Evolutionary conservation across 2,888 invertebrate species (phyloP).

Genomic region (Athalia rosae): DNA sequence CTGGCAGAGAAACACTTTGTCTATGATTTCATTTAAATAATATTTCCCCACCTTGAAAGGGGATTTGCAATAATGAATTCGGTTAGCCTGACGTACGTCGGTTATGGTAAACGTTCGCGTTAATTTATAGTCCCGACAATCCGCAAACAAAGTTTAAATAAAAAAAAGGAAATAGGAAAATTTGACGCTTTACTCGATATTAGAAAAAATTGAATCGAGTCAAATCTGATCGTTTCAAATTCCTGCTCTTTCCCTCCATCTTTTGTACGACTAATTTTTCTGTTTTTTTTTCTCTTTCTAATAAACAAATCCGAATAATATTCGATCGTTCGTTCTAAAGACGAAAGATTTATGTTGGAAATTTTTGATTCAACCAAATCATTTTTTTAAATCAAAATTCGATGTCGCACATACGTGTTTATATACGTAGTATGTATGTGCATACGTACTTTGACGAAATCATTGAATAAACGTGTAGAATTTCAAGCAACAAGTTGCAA

Average conservation of each 20-base stretch:
- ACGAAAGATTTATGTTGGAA: too few species aligned
- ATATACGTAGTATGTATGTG: not conserved
- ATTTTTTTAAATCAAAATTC: not conserved
- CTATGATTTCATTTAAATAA: slow-evolving; percentile 20
- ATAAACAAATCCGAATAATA: too few species aligned
- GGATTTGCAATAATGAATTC: slow-evolving; percentile 18
- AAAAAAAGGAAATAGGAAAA: too few species aligned
- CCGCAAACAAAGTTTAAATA: too few species aligned
- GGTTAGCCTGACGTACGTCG: not conserved
- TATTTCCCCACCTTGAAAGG: not conserved
- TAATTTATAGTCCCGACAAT: not conserved
- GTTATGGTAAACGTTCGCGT: not conserved
- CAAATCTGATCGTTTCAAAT: too few species aligned
- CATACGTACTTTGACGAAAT: not conserved
- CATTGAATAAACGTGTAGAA: not conserved
- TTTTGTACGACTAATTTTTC: too few species aligned
- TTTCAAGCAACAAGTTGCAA: not conserved
- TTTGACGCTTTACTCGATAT: too few species aligned
- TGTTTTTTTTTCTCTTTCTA: too few species aligned
- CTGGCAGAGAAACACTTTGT: not conserved
- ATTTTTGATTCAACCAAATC: too few species aligned
- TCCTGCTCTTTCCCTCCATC: too few species aligned
- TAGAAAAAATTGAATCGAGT: too few species aligned
- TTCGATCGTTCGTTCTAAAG: too few species aligned
- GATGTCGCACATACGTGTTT: not conserved